Evolutionary conservation across 1,140 invertebrate species (phyloP).

Genomic region (Olivierus martensii): DNA sequence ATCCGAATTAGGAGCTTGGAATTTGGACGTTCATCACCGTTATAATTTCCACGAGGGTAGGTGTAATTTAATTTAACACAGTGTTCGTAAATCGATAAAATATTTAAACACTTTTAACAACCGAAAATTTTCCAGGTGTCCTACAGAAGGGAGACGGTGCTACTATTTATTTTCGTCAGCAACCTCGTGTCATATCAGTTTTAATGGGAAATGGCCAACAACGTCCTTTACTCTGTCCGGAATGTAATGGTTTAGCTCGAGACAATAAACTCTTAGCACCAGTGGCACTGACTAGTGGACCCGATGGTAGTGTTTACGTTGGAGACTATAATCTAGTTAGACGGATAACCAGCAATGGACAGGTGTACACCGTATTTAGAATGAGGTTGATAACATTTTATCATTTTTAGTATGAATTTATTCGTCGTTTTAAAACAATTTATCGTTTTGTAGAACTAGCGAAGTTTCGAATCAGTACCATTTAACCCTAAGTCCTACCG

Average conservation of each 20-base stretch:
- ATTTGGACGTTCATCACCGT: conserved; percentile 89
- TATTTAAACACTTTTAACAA: not conserved
- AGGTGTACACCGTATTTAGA: conserved; percentile 26
- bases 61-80: not conserved
- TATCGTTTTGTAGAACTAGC: conserved; percentile 50
- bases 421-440: too few relatives aligned
- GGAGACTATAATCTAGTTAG: conserved; percentile 92
- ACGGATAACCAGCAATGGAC: conserved; percentile 72
- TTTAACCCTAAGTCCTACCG: conserved; percentile 81
- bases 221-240: conserved; percentile 55
- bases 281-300: conserved; percentile 72
- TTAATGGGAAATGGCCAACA: conserved; percentile 85
- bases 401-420: conserved; percentile 79
- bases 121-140: conserved; percentile 45
- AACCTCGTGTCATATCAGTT: conserved; percentile 77
- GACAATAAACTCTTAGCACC: conserved; percentile 76
- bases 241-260: conserved; percentile 66
- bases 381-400: conserved; percentile 42
- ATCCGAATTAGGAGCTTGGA: conserved; percentile 90
- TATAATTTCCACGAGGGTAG: conserved; percentile 94
- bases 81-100: not conserved
- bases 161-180: conserved; percentile 89
- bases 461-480: conserved; percentile 89
- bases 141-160: conserved; percentile 94
- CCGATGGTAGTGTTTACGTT: conserved; percentile 88